Evolutionary conservation across 2,113 vertebrate species (phyloP).

Genomic region (Chloropsis cyanopogon): DNA sequence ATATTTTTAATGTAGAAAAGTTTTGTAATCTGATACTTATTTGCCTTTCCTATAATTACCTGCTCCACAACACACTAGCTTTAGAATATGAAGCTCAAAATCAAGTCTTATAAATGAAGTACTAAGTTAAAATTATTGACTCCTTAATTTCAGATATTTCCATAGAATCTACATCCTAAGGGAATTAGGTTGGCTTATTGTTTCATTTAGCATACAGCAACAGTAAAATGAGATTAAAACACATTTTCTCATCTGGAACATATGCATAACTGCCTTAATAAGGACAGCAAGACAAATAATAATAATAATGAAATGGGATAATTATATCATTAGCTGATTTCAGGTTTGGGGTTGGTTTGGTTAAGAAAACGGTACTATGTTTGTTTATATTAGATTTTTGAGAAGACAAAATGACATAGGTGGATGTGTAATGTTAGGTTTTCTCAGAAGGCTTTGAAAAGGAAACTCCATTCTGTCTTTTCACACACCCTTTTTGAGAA

Average conservation of each 20-base stretch:
- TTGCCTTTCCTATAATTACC: conserved; percentile 20
- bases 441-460: neutral
- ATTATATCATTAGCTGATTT: neutral
- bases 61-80: neutral
- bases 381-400: neutral
- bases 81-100: neutral
- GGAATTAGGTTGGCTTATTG: neutral
- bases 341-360: neutral
- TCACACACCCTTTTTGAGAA: neutral
- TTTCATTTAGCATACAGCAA: neutral
- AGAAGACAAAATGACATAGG: neutral
- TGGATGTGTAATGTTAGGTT: too few species aligned
- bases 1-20: conserved; percentile 40
- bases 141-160: neutral
- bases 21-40: conserved; percentile 51
- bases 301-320: neutral
- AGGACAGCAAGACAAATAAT: neutral
- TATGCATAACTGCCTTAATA: neutral
- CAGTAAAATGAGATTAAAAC: neutral
- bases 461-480: neutral
- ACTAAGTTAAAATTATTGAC: neutral
- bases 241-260: neutral
- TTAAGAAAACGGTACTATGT: neutral
- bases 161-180: neutral
- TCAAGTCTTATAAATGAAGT: neutral